Conservation (phyloP, 2,888 invertebrate genomes). For the Phorcus lineatus region DNA sequence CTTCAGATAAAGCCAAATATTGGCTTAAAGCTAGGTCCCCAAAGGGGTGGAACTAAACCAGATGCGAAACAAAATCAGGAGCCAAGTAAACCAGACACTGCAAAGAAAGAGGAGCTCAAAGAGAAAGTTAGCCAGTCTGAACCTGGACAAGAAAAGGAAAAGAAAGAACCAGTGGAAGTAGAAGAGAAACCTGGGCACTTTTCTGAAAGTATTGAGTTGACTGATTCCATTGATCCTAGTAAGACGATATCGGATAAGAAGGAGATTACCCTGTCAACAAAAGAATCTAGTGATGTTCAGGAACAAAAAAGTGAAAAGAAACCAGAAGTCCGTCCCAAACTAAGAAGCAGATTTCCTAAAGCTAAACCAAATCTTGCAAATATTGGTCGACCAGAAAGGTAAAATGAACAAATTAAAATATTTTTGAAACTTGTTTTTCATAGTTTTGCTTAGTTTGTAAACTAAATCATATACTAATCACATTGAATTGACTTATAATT, state of each 20-base stretch:
- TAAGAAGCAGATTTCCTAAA: slow-evolving; percentile 50
- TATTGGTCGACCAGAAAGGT: slow-evolving; percentile 40
- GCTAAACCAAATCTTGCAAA: slow-evolving; percentile 55
- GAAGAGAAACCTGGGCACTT: not conserved
- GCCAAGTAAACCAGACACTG: not conserved
- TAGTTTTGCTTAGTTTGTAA: not conserved
- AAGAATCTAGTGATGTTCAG: not conserved
- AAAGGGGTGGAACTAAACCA: slow-evolving; percentile 24
- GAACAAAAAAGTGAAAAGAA: not conserved
- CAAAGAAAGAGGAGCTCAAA: not conserved
- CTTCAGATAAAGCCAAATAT: slow-evolving; percentile 59
- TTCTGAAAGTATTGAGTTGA: not conserved
- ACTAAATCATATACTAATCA: not conserved
- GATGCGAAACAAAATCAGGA: not conserved
- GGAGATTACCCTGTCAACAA: not conserved
- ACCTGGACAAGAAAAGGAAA: not conserved
- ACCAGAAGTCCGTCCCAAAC: not conserved
- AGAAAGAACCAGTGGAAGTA: not conserved
- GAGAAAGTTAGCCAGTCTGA: not conserved
- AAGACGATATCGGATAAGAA: not conserved
- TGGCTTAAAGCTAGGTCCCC: slow-evolving; percentile 34
- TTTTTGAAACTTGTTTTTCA: not conserved
- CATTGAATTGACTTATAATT: not conserved
- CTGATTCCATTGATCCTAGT: too few species aligned
- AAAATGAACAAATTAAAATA: not conserved